A percentile compares a stretch with the other conserved stretches of the same genome.
phyloP scores from a whole-genome alignment of 2,113 vertebrate species.

The Ammodytes dubius region DNA sequence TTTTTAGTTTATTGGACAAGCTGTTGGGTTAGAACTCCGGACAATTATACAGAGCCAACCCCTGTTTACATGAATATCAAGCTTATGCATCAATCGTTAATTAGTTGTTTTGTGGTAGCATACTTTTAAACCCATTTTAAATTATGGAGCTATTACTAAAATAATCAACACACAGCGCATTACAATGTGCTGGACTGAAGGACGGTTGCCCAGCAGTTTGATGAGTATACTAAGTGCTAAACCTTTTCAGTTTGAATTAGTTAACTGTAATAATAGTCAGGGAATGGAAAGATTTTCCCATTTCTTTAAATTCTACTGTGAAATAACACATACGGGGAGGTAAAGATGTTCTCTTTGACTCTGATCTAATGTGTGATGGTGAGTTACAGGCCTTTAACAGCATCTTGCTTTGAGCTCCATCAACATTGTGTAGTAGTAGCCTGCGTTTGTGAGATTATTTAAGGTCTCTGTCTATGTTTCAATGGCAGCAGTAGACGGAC shows the following conservation, averaged over 20 bases:
- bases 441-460: conserved; percentile 20
- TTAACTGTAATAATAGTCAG: conserved; percentile 2
- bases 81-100: conserved; percentile 27
- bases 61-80: conserved; percentile 16
- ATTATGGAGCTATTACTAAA: conserved; percentile 25
- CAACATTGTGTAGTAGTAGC: conserved; percentile 15
- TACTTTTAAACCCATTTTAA: conserved; percentile 21
- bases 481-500: background rate
- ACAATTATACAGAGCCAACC: conserved; percentile 10
- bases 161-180: conserved; percentile 22
- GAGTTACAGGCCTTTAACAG: conserved; percentile 28
- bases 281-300: conserved; percentile 25
- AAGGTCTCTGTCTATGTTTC: conserved; percentile 8
- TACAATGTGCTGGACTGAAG: background rate
- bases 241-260: conserved; percentile 1
- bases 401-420: conserved; percentile 16
- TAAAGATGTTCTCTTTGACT: conserved; percentile 30
- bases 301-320: conserved; percentile 51
- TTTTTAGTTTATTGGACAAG: conserved; percentile 24
- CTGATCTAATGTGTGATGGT: conserved; percentile 29
- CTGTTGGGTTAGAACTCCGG: conserved; percentile 23
- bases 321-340: conserved; percentile 34
- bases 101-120: conserved; percentile 8
- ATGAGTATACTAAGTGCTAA: conserved; percentile 5
- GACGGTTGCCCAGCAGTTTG: conserved; percentile 21